phyloP scores from a whole-genome alignment of 2,113 vertebrate species.

The Mesembrinibis cayennensis region DNA sequence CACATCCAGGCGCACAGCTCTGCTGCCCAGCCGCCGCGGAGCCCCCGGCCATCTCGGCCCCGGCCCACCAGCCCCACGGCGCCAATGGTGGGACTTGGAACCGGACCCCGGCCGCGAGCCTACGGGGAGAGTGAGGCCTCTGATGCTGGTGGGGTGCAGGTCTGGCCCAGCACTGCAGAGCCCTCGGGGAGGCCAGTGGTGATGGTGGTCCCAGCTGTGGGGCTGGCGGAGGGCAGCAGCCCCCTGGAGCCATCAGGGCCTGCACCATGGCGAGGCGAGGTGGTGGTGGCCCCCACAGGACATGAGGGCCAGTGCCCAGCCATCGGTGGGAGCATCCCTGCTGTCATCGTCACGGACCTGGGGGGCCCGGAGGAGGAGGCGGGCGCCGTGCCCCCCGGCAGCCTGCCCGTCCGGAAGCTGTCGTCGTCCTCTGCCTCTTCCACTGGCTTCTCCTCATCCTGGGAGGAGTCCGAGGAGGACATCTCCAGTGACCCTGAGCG shows the following conservation, averaged over 20 bases:
- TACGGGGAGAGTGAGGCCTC: neutral
- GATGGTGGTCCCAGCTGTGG: neutral
- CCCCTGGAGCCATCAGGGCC: neutral
- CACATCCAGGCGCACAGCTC: slow-evolving; percentile 86
- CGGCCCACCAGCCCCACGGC: slow-evolving; percentile 10
- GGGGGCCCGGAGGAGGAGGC: slow-evolving; percentile 77
- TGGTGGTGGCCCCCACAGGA: neutral
- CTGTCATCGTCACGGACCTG: slow-evolving; percentile 91
- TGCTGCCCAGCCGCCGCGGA: slow-evolving; percentile 71
- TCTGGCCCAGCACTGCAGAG: neutral
- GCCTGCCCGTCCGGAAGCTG: slow-evolving; percentile 84
- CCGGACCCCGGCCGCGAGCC: neutral
- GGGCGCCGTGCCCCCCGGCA: slow-evolving; percentile 69
- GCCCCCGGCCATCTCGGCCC: slow-evolving; percentile 69
- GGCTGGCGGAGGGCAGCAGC: neutral
- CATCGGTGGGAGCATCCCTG: slow-evolving; percentile 75
- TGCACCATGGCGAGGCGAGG: neutral
- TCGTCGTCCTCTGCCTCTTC: slow-evolving; percentile 96
- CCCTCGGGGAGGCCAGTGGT: fast-evolving
- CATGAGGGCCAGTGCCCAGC: neutral
- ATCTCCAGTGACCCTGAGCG: slow-evolving; percentile 94
- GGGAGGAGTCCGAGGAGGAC: slow-evolving; percentile 97
- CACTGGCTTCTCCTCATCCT: slow-evolving; percentile 95
- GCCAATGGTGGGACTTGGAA: neutral
- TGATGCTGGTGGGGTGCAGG: neutral